These are phyloP conservation scores for Galaxea fascicularis DNA, from an alignment of 92 coral and sea anemone genomes.

Conservation along the genomic window DNA sequence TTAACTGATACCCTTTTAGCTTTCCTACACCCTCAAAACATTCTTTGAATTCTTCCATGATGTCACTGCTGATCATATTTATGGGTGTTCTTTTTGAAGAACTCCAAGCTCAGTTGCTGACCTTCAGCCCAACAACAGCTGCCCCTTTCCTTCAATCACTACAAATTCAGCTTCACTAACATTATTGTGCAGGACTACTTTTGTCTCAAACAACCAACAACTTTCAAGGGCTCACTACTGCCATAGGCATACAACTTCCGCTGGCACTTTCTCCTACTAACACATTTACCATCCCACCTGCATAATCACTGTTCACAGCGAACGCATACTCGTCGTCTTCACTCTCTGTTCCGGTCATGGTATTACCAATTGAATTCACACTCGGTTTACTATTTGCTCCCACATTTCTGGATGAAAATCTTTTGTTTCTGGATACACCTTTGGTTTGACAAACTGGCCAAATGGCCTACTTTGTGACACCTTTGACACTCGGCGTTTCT, in stretches of 20 bases:
- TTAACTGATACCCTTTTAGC: too few species aligned
- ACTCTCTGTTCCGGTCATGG: too few species aligned
- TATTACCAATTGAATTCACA: background rate
- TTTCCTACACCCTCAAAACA: too few species aligned
- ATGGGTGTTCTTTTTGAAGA: background rate
- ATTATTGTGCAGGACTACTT: too few species aligned
- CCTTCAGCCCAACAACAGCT: too few species aligned
- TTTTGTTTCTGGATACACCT: conserved; percentile 2
- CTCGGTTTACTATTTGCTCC: background rate
- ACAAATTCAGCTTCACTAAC: too few species aligned
- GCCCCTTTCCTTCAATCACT: too few species aligned
- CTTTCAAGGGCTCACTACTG: conserved; percentile 23
- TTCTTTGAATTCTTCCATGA: background rate
- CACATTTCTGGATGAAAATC: background rate
- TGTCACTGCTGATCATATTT: background rate
- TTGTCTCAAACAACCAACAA: conserved; percentile 27
- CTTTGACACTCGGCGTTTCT: too few species aligned
- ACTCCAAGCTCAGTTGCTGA: background rate
- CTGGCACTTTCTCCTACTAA: conserved; percentile 19
- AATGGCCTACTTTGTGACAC: too few species aligned
- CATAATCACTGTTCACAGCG: background rate
- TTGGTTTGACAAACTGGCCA: conserved; percentile 3
- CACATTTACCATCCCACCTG: conserved; percentile 9
- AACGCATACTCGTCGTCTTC: too few species aligned
- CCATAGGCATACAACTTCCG: conserved; percentile 19